Base-by-base conservation (phyloP, 2,113 vertebrate species). In the Excalfactoria chinensis region DNA sequence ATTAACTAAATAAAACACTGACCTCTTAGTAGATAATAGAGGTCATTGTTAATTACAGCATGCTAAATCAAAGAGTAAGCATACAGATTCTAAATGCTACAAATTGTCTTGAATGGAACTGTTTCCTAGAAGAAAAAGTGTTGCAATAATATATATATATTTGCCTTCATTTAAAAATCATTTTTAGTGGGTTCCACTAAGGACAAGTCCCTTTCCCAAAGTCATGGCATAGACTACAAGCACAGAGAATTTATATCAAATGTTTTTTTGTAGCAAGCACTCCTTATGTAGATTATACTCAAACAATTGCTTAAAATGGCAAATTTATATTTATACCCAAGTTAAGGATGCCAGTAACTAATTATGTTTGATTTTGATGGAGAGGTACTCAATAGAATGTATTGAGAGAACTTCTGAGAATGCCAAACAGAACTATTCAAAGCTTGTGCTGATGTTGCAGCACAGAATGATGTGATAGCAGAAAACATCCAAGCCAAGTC, bases 391-490 rank as follows among this genome's bases (percentile, higher is more conserved):
- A 6, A 94, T 92, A 89, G 86, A 95, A 89, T 62, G 30, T 90
- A 83, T 90, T 86, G 77, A 92, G 84, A 86, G 26, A 85, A 83
- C 75, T 95, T 93, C 79, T 80, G 75, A 89, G 81, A 86, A 81
- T 95, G 92, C 89, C 91, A 96, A 95, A 28, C 46, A 83, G 77
- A 90, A 66, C 78, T 94, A 93, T 87, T 94, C 90, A 93, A 84
- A 94, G 84, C 49, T 74, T 19, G 55, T 93, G 93, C 92, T 94
- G 93, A 95, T 84, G 71, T 69, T 95, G 96, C 93, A 95, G 44
- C 71, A 91, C 69, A 80, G 79, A 96, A 77, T 0, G 64, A 94
- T 71, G 75, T 56, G 90, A 93, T 77, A 88, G 93, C 88, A 90
- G 79, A 91, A 83, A 59, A 71, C 0, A 6, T 20, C 43, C 67